Conservation (phyloP, 2,888 invertebrate genomes). For the Teinopalpus imperialis region DNA sequence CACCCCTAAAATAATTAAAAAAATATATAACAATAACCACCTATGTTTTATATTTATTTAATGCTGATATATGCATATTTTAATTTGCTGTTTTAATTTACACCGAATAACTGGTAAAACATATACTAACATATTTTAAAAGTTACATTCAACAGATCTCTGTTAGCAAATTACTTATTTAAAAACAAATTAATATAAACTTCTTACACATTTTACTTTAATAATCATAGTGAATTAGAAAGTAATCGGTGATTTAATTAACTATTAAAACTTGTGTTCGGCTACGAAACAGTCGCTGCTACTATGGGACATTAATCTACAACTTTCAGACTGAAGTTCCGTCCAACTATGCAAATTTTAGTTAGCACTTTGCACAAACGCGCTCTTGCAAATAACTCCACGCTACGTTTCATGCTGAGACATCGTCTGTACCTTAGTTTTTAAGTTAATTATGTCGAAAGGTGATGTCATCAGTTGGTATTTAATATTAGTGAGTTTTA, state of each 20-base stretch:
- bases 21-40: too few species aligned
- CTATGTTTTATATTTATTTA: too few species aligned
- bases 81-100: too few species aligned
- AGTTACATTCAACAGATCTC: too few species aligned
- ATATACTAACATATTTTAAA: too few species aligned
- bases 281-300: conserved; percentile 37
- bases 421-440: conserved; percentile 17
- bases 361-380: conserved; percentile 63
- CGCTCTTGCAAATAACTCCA: conserved; percentile 50
- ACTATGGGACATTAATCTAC: conserved; percentile 47
- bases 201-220: too few species aligned
- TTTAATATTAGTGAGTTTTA: not conserved
- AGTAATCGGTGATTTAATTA: conserved; percentile 29
- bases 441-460: conserved; percentile 20
- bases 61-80: too few species aligned
- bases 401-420: conserved; percentile 26
- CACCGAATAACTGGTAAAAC: too few species aligned
- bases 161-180: too few species aligned
- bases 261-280: conserved; percentile 43
- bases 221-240: conserved; percentile 18
- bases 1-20: too few species aligned
- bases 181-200: too few species aligned
- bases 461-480: conserved; percentile 1
- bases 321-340: conserved; percentile 52
- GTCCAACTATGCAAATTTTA: conserved; percentile 69